These are phyloP conservation scores for Dasyornis broadbenti DNA, from an alignment of 2,113 vertebrate genomes.

Conservation along the genomic window DNA sequence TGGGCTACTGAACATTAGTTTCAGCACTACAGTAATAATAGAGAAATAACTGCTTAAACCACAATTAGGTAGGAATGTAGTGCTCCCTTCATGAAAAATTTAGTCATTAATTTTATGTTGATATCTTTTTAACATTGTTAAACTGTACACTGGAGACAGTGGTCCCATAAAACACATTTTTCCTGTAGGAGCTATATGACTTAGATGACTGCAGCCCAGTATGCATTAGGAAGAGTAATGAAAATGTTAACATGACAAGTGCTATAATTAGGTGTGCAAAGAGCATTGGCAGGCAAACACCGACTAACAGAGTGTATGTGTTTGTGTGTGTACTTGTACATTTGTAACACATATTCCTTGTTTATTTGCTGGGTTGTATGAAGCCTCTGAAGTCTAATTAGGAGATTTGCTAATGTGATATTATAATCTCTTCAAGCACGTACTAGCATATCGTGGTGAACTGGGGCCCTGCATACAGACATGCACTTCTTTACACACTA, in stretches of 20 bases:
- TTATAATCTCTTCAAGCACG: not conserved
- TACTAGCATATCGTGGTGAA: not conserved
- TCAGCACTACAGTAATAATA: constrained; percentile 22
- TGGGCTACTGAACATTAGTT: constrained; percentile 18
- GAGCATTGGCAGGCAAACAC: not conserved
- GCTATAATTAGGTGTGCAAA: constrained; percentile 36
- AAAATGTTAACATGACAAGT: constrained; percentile 47
- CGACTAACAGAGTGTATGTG: not conserved
- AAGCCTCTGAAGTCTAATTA: not conserved
- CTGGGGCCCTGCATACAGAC: not conserved
- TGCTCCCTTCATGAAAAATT: constrained; percentile 36
- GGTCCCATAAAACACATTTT: constrained; percentile 25
- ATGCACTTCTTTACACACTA: not conserved
- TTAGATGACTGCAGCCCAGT: constrained; percentile 10
- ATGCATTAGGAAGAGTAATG: constrained; percentile 8
- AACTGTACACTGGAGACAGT: constrained; percentile 2
- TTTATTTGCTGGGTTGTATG: not conserved
- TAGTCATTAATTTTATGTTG: constrained; percentile 55
- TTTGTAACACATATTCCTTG: not conserved
- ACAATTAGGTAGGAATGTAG: constrained; percentile 27
- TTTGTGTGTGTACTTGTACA: not conserved
- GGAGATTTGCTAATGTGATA: not conserved
- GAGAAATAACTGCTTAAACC: constrained; percentile 26
- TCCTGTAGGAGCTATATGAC: not conserved
- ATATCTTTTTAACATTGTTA: constrained; percentile 49